These are phyloP conservation scores for Apamea epomidion DNA, from an alignment of 2,888 invertebrate genomes.

Conservation along the genomic window DNA sequence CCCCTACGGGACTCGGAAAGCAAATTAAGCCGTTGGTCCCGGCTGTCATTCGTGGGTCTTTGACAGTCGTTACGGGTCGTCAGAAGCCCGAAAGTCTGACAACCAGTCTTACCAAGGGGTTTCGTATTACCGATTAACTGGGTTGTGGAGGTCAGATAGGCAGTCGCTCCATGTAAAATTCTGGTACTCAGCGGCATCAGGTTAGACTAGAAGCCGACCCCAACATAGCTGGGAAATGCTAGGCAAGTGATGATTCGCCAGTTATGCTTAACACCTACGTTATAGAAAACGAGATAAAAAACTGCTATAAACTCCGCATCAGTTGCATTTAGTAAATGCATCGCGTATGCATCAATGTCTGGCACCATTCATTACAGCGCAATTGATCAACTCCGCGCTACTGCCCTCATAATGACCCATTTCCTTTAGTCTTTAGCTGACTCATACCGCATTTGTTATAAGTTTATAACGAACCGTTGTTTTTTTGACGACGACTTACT, in stretches of 20 bases:
- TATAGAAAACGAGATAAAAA: not conserved
- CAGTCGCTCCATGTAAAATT: too few relatives aligned
- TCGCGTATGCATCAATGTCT: conserved; percentile 45
- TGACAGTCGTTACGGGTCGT: too few relatives aligned
- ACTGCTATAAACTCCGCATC: not conserved
- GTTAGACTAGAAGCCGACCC: too few relatives aligned
- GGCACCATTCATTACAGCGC: conserved; percentile 12
- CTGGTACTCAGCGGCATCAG: too few relatives aligned
- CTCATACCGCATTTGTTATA: conserved; percentile 27
- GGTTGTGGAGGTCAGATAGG: too few relatives aligned
- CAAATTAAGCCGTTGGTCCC: too few relatives aligned
- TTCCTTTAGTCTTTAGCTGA: conserved; percentile 46
- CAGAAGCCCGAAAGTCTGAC: too few relatives aligned
- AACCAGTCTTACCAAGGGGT: too few relatives aligned
- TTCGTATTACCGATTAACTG: too few relatives aligned
- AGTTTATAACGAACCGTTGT: conserved; percentile 9
- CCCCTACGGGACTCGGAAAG: too few relatives aligned
- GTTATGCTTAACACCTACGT: not conserved
- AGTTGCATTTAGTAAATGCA: conserved; percentile 2
- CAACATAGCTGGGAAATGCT: too few relatives aligned
- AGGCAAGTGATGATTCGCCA: not conserved
- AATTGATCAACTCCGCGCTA: conserved; percentile 32
- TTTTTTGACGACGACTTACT: conserved; percentile 7
- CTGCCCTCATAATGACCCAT: conserved; percentile 35
- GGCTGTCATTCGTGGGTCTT: too few relatives aligned